phyloP scores from a whole-genome alignment of 2,113 vertebrate species.

The Bubo scandiacus region DNA sequence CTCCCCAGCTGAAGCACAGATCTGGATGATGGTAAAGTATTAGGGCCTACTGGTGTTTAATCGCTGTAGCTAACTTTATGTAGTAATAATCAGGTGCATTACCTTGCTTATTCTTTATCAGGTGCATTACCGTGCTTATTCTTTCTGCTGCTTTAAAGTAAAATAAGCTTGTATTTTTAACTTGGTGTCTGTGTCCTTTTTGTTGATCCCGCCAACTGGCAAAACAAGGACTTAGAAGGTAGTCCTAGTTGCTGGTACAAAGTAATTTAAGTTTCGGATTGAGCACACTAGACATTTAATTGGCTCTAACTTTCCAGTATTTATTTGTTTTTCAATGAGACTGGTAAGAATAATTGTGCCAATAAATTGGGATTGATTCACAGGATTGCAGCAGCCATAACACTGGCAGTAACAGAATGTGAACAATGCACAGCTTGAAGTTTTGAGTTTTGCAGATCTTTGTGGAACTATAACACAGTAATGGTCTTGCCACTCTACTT shows the following conservation, averaged over 20 bases:
- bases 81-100: no score
- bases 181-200: no score
- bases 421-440: background rate
- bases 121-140: no score
- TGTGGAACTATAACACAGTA: background rate
- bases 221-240: background rate
- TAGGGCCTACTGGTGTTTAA: no score
- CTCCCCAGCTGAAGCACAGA: no score
- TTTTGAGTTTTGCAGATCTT: background rate
- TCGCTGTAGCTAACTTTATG: no score
- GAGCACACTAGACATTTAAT: conserved; percentile 9
- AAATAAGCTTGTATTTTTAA: no score
- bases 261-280: conserved; percentile 10
- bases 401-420: background rate
- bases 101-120: no score
- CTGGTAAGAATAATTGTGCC: background rate
- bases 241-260: background rate
- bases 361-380: background rate
- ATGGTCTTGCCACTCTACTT: background rate
- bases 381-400: background rate
- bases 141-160: no score
- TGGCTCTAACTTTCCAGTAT: conserved; percentile 15
- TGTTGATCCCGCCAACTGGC: no score
- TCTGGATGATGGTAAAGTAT: no score
- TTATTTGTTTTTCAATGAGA: conserved; percentile 25